Base-by-base conservation (phyloP, 2,113 vertebrate species). In the Neofelis nebulosa region DNA sequence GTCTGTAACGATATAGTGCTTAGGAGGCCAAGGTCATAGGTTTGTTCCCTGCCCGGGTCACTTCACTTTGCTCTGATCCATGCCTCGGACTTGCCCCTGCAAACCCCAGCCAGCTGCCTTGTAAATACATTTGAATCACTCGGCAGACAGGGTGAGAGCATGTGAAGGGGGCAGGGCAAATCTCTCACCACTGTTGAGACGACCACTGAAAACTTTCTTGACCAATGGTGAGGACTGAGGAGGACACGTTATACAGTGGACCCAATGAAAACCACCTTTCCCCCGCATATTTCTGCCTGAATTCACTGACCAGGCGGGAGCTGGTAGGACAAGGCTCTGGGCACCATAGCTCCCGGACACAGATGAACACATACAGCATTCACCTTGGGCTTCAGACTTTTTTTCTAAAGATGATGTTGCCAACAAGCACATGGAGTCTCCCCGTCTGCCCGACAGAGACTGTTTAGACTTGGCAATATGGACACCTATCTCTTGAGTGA, bases 391-490 rank as follows among this genome's bases (percentile, higher is more conserved):
- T 65, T 52, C 83, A 81, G 84, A 29, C 33, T 76, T 92, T 81
- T 83, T 63, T 74, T 66, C 29, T 83, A 84, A 89, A 74, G 68
- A 87, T 5, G 8, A 21, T 16, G 3, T 29, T 91, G 89, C 79
- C 91, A 87, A 2, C 1, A 33, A 83, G 68, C 36, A 48, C 63
- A 33, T 4, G 31, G 41, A 55, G 55, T 61, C 82, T 84, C 80
- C 48, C 31, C 0, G 45, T 71, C 63, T 90, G 76, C 86, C 57
- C 16, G 31, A 84, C 13, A 90, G 89, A 52, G 83, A 92, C 41
- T 95, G 90, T 97, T 98, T 96, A 95, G 96, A 96, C 81, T 97
- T 96, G 83, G 86, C 94, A 95, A 97, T 63, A 36, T 4, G 50
- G 87, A 73, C 79, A 52, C n/a, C 95, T 89, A 91, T 96, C 71